phyloP scores from a whole-genome alignment of 2,797 vertebrate species.

The Danio kyathit region DNA sequence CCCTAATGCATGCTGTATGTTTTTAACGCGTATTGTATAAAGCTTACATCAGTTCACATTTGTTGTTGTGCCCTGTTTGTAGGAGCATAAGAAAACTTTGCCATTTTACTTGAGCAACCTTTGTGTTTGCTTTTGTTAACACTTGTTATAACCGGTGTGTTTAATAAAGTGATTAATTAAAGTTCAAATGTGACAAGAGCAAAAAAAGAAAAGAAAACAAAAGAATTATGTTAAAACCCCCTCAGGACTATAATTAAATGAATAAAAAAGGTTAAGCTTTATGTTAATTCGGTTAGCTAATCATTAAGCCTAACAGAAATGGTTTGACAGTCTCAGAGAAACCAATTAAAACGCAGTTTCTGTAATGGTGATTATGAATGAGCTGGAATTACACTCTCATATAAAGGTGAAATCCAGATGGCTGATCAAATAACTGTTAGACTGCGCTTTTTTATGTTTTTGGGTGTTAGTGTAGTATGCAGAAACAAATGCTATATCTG shows the following conservation, averaged over 20 bases:
- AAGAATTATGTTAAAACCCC: neutral
- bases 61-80: neutral
- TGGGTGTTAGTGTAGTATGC: too few relatives aligned
- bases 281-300: neutral
- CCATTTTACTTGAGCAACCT: neutral
- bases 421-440: neutral
- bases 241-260: neutral
- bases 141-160: neutral
- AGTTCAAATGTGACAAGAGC: neutral
- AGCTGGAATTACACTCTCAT: neutral
- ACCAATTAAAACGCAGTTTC: neutral
- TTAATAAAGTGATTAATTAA: neutral
- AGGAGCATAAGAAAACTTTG: neutral
- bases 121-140: neutral
- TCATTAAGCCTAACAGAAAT: neutral
- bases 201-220: neutral
- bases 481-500: neutral
- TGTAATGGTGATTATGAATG: neutral
- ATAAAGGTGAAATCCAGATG: neutral
- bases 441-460: too few relatives aligned
- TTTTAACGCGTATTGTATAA: too few relatives aligned
- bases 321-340: neutral
- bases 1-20: too few relatives aligned
- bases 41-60: too few relatives aligned
- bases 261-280: slow-evolving; percentile 21